Conservation (phyloP, 2,888 invertebrate species). For the Timandra comae region DNA sequence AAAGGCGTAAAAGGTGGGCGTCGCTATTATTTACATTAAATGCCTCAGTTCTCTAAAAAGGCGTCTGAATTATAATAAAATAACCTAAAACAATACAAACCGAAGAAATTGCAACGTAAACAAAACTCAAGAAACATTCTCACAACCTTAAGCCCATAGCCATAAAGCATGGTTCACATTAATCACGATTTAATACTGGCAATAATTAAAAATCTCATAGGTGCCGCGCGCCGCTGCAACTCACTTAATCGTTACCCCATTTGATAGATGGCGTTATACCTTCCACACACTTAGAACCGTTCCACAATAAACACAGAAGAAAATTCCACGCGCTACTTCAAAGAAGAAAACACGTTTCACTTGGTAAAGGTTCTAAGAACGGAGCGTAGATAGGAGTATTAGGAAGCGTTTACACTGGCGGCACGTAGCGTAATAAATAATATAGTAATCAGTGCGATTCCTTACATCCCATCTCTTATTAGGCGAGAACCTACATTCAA, state of each 20-base stretch:
- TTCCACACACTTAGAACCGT: constrained; percentile 42
- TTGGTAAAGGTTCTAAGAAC: constrained; percentile 54
- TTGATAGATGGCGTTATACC: constrained; percentile 58
- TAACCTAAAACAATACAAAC: too few species aligned
- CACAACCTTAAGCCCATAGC: constrained; percentile 29
- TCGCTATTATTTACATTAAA: not conserved
- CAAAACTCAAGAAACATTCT: constrained; percentile 1
- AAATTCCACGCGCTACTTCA: constrained; percentile 4
- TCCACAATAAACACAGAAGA: constrained; percentile 22
- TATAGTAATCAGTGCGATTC: constrained; percentile 76
- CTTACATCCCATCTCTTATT: constrained; percentile 75
- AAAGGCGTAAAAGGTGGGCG: too few species aligned
- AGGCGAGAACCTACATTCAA: constrained; percentile 73
- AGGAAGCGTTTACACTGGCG: constrained; percentile 73
- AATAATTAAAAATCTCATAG: constrained; percentile 69
- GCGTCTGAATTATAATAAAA: too few species aligned
- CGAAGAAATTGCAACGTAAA: too few species aligned
- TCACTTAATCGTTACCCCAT: constrained; percentile 65
- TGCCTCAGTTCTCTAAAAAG: too few species aligned
- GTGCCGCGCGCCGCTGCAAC: constrained; percentile 50
- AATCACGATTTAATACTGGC: constrained; percentile 56
- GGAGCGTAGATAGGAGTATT: constrained; percentile 58
- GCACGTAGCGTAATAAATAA: constrained; percentile 76
- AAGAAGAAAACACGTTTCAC: constrained; percentile 12
- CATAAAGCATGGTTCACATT: constrained; percentile 45